Conservation (phyloP, 2,113 vertebrate genomes). For the Dasyprocta punctata region DNA sequence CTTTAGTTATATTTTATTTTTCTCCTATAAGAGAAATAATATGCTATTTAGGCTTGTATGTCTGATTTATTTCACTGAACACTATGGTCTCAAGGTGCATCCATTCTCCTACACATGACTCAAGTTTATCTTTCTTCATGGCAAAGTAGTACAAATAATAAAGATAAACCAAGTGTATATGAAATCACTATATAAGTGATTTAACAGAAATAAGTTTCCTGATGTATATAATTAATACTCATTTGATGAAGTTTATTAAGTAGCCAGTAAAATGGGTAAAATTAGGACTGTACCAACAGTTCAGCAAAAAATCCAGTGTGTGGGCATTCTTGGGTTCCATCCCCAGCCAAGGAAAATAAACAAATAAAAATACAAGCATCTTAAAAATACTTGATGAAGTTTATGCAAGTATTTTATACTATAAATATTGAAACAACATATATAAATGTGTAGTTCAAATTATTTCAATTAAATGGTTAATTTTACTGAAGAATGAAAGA, state of each 20-base stretch:
- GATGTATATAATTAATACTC: conserved; percentile 34
- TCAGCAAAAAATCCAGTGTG: accelerated
- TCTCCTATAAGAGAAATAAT: background rate
- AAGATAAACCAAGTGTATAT: background rate
- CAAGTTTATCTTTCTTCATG: background rate
- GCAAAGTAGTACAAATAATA: background rate
- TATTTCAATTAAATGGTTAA: background rate
- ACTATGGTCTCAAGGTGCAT: background rate
- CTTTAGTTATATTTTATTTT: background rate
- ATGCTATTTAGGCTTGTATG: too few relatives aligned
- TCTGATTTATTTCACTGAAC: background rate
- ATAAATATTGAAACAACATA: background rate
- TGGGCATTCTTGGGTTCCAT: background rate
- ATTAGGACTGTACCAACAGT: background rate
- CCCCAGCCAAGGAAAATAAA: background rate
- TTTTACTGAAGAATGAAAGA: background rate
- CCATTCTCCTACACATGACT: background rate
- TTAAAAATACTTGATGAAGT: background rate
- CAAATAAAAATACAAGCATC: background rate
- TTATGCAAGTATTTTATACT: background rate
- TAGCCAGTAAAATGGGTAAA: background rate
- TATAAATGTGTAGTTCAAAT: background rate
- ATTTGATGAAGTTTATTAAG: background rate
- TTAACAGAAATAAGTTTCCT: background rate
- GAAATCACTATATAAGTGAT: background rate